phyloP scores from a whole-genome alignment of 2,888 invertebrate species.

The Chorisops tibialis region DNA sequence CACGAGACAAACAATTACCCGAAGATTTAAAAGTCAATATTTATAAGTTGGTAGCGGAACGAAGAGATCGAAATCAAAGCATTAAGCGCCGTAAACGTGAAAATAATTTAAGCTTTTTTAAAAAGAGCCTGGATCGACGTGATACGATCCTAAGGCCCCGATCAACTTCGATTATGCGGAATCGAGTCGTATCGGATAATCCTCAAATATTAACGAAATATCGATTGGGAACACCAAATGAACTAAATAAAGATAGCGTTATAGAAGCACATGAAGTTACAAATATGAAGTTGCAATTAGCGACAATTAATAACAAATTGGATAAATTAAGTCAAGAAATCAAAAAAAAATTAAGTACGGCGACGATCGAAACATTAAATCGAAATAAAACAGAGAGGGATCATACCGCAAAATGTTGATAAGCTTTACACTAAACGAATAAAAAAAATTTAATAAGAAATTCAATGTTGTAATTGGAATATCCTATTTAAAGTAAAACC shows the following conservation, averaged over 20 bases:
- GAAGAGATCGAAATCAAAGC: slow-evolving; percentile 60
- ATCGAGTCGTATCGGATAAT: slow-evolving; percentile 28
- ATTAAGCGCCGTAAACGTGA: slow-evolving; percentile 53
- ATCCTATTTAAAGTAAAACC: too few species aligned
- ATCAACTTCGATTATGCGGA: slow-evolving; percentile 14
- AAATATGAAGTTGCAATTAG: slow-evolving; percentile 41
- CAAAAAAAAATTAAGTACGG: slow-evolving; percentile 42
- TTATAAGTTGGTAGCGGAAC: slow-evolving; percentile 70
- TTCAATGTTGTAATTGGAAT: too few species aligned
- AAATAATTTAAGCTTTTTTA: slow-evolving; percentile 48
- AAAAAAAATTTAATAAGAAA: too few species aligned
- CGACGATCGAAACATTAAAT: slow-evolving; percentile 45
- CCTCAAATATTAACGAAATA: slow-evolving; percentile 21
- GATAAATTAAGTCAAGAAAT: slow-evolving; percentile 44
- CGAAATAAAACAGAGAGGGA: too few species aligned
- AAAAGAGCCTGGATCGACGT: slow-evolving; percentile 34
- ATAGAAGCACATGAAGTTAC: slow-evolving; percentile 38
- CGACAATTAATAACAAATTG: slow-evolving; percentile 42
- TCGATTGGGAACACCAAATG: neutral
- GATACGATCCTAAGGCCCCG: slow-evolving; percentile 24
- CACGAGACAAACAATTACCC: slow-evolving; percentile 72
- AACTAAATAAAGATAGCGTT: slow-evolving; percentile 1
- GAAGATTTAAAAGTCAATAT: slow-evolving; percentile 70
- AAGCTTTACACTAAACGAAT: too few species aligned
- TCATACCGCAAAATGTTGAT: too few species aligned